Evolutionary conservation across 1,140 invertebrate species (phyloP).

Genomic region (Sipha flava): DNA sequence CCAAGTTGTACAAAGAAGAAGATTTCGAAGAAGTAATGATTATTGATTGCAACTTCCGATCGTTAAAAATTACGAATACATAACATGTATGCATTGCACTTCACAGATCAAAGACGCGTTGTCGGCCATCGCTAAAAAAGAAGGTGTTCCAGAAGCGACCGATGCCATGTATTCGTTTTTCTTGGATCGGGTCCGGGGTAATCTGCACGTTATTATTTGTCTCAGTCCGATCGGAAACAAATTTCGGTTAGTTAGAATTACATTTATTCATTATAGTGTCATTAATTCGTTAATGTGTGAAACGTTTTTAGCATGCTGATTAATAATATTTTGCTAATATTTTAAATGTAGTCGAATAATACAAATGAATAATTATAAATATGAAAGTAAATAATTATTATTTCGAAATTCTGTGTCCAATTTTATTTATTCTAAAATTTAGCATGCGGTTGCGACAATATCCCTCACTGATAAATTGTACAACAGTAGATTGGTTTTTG

Average conservation of each 20-base stretch:
- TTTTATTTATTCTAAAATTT: too few species aligned
- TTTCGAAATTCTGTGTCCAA: too few species aligned
- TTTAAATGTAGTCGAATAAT: too few species aligned
- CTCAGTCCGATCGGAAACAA: slow-evolving; percentile 76
- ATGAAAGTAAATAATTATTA: too few species aligned
- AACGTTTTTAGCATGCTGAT: too few species aligned
- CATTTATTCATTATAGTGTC: too few species aligned
- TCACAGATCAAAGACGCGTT: background rate
- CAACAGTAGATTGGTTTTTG: slow-evolving; percentile 80
- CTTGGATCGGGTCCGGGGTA: slow-evolving; percentile 62
- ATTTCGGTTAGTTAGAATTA: slow-evolving; percentile 45
- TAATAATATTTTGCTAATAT: too few species aligned
- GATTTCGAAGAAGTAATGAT: slow-evolving; percentile 49
- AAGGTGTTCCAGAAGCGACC: slow-evolving; percentile 40
- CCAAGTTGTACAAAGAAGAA: slow-evolving; percentile 47
- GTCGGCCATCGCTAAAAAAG: background rate
- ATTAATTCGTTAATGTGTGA: too few species aligned
- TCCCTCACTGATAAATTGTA: slow-evolving; percentile 73
- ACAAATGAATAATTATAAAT: too few species aligned
- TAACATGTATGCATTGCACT: too few species aligned
- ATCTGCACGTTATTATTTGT: slow-evolving; percentile 72
- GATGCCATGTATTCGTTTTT: slow-evolving; percentile 64
- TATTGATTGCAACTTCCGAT: background rate
- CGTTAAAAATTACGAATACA: background rate
- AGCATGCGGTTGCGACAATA: slow-evolving; percentile 73